Percentiles rank a stretch among this genome's conserved stretches.
phyloP scores from a whole-genome alignment of 92 coral and sea anemone genomes.

The Phenganax subtilis region DNA sequence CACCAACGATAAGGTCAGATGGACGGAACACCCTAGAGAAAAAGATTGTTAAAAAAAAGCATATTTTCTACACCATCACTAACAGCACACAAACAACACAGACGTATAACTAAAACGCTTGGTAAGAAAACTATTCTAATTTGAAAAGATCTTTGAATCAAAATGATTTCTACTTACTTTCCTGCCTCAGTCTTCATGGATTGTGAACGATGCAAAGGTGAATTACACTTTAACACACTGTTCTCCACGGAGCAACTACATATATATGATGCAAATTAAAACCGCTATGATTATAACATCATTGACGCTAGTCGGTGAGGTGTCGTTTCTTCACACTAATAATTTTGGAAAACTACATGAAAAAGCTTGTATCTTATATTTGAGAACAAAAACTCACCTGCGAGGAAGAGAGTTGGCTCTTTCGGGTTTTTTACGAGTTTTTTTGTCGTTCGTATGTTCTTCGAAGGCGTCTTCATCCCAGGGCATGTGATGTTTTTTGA shows the following conservation, averaged over 20 bases:
- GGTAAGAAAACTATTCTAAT: neutral
- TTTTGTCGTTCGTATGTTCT: constrained; percentile 26
- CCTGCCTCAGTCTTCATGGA: constrained; percentile 81
- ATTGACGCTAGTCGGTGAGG: too few species aligned
- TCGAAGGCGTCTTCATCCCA: constrained; percentile 28
- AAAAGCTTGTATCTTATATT: neutral
- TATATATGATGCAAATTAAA: constrained; percentile 3
- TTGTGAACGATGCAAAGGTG: constrained; percentile 84
- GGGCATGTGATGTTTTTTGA: constrained; percentile 23
- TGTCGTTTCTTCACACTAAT: too few species aligned
- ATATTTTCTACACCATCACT: too few species aligned
- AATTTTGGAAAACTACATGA: neutral
- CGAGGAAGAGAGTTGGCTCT: constrained; percentile 65
- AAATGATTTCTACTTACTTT: constrained; percentile 54
- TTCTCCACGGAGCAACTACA: constrained; percentile 60
- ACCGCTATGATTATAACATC: neutral
- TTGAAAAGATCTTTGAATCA: neutral
- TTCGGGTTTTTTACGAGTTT: constrained; percentile 48
- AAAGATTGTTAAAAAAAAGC: neutral
- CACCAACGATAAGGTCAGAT: constrained; percentile 78
- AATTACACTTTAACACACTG: constrained; percentile 57
- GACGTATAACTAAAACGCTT: neutral
- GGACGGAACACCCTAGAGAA: constrained; percentile 79
- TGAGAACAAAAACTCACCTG: constrained; percentile 36
- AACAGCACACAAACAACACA: neutral